Evolutionary conservation across 2,113 vertebrate species (phyloP).

Genomic region (Macrotis lagotis): DNA sequence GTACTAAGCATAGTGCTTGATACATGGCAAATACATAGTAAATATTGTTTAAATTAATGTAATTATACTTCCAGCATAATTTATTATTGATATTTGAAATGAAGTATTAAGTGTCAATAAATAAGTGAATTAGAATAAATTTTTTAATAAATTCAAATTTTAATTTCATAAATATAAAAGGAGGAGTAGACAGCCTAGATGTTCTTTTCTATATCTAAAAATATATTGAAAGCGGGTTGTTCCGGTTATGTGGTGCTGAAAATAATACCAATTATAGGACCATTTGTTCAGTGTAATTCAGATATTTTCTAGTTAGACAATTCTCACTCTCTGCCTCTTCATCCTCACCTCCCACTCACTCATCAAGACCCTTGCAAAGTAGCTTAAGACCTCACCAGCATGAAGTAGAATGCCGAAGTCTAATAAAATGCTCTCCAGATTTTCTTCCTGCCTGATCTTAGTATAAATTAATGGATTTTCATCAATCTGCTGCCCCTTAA

Average conservation of each 20-base stretch:
- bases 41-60: not conserved
- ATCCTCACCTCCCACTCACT: not conserved
- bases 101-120: not conserved
- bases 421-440: not conserved
- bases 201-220: not conserved
- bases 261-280: not conserved
- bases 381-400: not conserved
- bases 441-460: not conserved
- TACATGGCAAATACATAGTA: not conserved
- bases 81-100: not conserved
- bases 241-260: not conserved
- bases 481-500: not conserved
- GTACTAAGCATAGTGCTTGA: not conserved
- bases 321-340: not conserved
- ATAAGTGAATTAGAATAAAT: not conserved
- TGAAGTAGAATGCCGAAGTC: not conserved
- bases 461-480: not conserved
- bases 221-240: not conserved
- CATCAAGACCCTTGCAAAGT: too few relatives aligned
- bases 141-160: not conserved
- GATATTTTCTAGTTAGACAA: conserved; percentile 10
- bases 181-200: not conserved
- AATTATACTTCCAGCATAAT: not conserved
- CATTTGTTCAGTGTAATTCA: not conserved
- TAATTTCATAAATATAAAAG: not conserved